A percentile compares a stretch with the other conserved stretches of the same genome.
Conservation (phyloP, 2,113 vertebrate genomes). For the Equus przewalskii region DNA sequence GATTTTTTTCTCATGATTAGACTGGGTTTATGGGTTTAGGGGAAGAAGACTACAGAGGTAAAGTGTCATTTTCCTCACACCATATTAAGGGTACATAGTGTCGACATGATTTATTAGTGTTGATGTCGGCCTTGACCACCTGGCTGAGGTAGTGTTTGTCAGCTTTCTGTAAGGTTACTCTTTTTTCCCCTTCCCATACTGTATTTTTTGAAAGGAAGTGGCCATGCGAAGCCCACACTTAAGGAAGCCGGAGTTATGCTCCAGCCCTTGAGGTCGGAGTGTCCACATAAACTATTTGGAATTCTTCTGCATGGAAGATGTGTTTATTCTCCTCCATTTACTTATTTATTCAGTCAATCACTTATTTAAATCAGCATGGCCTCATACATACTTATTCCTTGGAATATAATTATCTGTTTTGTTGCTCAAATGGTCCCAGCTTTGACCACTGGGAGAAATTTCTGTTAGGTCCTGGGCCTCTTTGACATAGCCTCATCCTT, state of each 20-base stretch:
- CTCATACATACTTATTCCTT: background rate
- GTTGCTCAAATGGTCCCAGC: background rate
- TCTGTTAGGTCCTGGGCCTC: background rate
- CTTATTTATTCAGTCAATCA: background rate
- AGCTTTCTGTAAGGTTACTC: background rate
- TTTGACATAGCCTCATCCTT: background rate
- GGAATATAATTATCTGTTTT: background rate
- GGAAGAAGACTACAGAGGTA: background rate
- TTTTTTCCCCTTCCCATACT: background rate
- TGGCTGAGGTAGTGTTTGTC: background rate
- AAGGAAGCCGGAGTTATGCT: background rate
- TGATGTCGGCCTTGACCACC: background rate
- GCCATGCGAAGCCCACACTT: background rate
- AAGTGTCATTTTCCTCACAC: background rate
- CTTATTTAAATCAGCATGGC: background rate
- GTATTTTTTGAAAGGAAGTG: background rate
- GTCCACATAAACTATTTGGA: background rate
- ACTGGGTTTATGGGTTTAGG: background rate
- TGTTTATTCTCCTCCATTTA: background rate
- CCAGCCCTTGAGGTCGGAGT: background rate
- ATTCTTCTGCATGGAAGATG: background rate
- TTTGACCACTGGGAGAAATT: background rate
- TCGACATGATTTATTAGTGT: background rate
- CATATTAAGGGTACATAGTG: background rate
- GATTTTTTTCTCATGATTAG: too few relatives aligned